These are phyloP conservation scores for Panzeria rudis DNA, from an alignment of 2,888 invertebrate species.

Conservation along the genomic window DNA sequence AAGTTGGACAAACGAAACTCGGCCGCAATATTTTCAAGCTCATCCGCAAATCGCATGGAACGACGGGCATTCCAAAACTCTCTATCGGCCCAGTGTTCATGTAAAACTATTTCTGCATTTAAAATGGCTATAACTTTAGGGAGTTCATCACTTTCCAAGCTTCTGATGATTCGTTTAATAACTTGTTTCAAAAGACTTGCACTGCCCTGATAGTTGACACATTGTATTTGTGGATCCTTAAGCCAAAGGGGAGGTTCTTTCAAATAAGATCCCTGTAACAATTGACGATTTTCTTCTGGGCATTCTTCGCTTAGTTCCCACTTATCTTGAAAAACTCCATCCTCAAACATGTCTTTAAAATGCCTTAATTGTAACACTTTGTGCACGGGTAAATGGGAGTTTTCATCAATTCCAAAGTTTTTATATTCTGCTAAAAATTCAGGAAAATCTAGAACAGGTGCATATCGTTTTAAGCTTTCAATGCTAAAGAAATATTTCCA, in stretches of 20 bases:
- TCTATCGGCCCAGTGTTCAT: constrained; percentile 92
- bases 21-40: constrained; percentile 88
- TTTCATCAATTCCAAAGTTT: constrained; percentile 76
- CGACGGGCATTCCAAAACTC: constrained; percentile 94
- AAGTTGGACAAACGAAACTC: constrained; percentile 87
- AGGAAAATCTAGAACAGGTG: constrained; percentile 92
- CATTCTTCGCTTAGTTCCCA: constrained; percentile 89
- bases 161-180: constrained; percentile 69
- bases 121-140: constrained; percentile 77
- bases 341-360: constrained; percentile 92
- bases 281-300: constrained; percentile 74
- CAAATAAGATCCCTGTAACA: constrained; percentile 85
- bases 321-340: constrained; percentile 92
- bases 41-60: constrained; percentile 94
- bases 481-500: constrained; percentile 96
- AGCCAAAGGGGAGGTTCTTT: constrained; percentile 87
- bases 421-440: constrained; percentile 89
- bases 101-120: constrained; percentile 94
- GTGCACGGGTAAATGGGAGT: constrained; percentile 86
- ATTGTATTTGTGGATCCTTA: constrained; percentile 86
- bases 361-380: constrained; percentile 92
- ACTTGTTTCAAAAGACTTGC: constrained; percentile 87
- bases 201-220: constrained; percentile 93
- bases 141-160: constrained; percentile 63
- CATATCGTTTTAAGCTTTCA: constrained; percentile 89